phyloP scores from a whole-genome alignment of 2,888 invertebrate genomes.

The Lepidonotus clava region DNA sequence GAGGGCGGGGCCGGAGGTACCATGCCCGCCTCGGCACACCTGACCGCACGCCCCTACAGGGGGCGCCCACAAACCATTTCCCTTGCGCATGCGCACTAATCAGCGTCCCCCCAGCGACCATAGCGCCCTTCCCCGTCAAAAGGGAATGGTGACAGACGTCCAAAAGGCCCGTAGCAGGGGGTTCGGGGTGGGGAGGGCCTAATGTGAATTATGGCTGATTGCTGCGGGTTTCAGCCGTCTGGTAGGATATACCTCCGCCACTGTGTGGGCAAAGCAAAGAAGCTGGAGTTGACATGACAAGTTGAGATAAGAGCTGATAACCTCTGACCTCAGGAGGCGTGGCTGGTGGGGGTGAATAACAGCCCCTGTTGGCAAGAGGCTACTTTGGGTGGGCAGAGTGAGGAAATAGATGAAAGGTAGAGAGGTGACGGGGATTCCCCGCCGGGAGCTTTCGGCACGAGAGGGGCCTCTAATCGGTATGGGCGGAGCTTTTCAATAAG shows the following conservation, averaged over 20 bases:
- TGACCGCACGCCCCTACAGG: neutral
- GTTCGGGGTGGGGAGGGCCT: neutral
- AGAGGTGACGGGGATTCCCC: neutral
- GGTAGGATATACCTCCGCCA: no score
- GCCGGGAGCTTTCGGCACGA: no score
- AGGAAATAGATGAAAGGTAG: neutral
- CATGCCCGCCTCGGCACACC: conserved; percentile 28
- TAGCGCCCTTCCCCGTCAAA: no score
- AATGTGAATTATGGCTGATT: neutral
- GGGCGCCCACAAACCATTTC: neutral
- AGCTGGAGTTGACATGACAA: conserved; percentile 15
- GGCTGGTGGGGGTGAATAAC: neutral
- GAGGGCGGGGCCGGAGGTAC: conserved; percentile 32
- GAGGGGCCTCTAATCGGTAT: no score
- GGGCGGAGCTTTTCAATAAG: no score
- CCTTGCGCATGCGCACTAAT: conserved; percentile 7
- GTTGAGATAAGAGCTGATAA: neutral
- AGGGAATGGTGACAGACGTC: neutral
- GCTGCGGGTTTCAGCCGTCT: no score
- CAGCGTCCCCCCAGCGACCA: no score
- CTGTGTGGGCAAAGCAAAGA: no score
- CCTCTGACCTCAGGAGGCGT: neutral
- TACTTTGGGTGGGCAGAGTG: neutral
- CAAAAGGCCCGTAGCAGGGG: neutral
- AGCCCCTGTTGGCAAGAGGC: neutral